A percentile compares a stretch with the other conserved stretches of the same genome.
Conservation (phyloP, 2,113 vertebrate species). For the Muntiacus reevesi region DNA sequence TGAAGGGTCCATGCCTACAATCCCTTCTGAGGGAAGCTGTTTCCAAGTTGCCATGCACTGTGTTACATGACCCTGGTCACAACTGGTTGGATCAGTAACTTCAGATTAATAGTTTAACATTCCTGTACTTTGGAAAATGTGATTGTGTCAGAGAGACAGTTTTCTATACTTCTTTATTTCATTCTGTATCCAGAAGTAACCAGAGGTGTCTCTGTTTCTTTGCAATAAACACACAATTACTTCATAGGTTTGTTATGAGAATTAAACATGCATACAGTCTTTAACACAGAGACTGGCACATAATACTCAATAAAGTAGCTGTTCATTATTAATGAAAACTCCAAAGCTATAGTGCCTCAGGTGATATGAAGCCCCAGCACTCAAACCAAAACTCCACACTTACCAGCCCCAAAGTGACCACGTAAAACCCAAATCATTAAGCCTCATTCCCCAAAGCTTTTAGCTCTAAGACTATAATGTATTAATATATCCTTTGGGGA, state of each 20-base stretch:
- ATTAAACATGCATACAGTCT: conserved; percentile 1
- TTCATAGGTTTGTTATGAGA: not conserved
- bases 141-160: not conserved
- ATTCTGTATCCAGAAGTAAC: conserved; percentile 14
- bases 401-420: not conserved
- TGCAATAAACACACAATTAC: not conserved
- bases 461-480: not conserved
- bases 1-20: not conserved
- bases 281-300: not conserved
- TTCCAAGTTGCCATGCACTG: not conserved
- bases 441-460: not conserved
- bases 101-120: not conserved
- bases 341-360: not conserved
- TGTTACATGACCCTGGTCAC: not conserved
- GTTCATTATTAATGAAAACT: not conserved
- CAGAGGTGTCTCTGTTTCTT: not conserved
- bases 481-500: not conserved
- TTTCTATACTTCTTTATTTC: conserved; percentile 30
- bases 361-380: not conserved
- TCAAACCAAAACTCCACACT: not conserved
- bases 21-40: not conserved
- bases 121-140: not conserved
- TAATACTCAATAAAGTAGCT: not conserved
- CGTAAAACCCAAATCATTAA: not conserved
- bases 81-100: not conserved